Evolutionary conservation across 2,113 vertebrate genomes (phyloP), one percentile per base, ranked within the genome.

Genomic region (Sigmodon hispidus): DNA sequence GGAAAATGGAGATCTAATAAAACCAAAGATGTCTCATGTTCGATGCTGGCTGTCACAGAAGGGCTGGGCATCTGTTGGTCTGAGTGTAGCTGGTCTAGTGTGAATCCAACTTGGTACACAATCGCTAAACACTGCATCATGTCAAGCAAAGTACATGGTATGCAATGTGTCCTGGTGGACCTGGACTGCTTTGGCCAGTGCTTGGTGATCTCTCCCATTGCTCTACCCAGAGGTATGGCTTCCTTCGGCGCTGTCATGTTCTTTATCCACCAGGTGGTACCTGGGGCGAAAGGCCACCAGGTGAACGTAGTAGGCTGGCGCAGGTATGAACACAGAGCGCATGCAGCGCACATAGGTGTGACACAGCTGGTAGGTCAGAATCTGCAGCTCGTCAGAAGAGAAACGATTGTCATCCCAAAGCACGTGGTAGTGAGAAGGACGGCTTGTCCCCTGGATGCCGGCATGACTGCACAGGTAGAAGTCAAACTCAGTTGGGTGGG

Each of bases 341-440:
- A 99, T 99, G 96, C 99, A 99, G 97, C 99, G 99, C 40, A 99
- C 99, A 0, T 99, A 99, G 1, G 99, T 99, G 94, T 99, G 99
- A 97, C 99, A 99, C 89, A 99, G 99, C 98, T 99, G 99, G 98
- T 99, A 99, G 45, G 99, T 99, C 84, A 99, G 99, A 59, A 99
- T 99, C 98, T 99, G 99, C 97, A 99, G 99, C 92, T 99, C 99
- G 52, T 99, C 99, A 12, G 99, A 99, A 55, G 99, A 99, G 98
- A 99, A 99, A 95, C 99, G 99, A 99, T 99, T 99, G 99, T 99
- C 99, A 36, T 99, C 99, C 99, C 99, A 99, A 76, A 99, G 99
- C 97, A 99, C 99, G 0, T 99, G 99, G 98, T 99, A 99, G 95
- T 99, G 99, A 91, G 99, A 99, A 19, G 99, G 99, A 97, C 99